These are phyloP conservation scores for Antheraea yamamai DNA, from an alignment of 2,888 invertebrate genomes.

Conservation along the genomic window DNA sequence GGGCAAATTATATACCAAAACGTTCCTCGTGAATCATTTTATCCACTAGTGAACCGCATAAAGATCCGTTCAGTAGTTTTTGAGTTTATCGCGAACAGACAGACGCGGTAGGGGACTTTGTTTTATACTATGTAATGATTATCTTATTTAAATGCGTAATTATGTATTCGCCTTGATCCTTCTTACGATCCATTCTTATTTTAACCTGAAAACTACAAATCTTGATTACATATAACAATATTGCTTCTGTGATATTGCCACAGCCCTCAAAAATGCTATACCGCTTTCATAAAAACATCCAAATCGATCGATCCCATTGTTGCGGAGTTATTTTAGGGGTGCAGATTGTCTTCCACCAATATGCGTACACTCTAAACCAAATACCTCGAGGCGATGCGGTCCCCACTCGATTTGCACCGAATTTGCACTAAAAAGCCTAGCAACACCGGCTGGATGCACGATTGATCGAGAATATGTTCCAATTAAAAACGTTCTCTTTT, in stretches of 20 bases:
- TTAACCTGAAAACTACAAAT: no score
- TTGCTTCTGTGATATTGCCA: slow-evolving; percentile 1
- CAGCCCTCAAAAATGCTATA: not conserved
- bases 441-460: slow-evolving; percentile 47
- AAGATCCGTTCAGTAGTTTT: no score
- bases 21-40: no score
- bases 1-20: no score
- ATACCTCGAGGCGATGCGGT: slow-evolving; percentile 65
- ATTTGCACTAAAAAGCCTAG: slow-evolving; percentile 45
- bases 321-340: slow-evolving; percentile 58
- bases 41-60: no score
- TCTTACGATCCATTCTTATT: no score
- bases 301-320: slow-evolving; percentile 35
- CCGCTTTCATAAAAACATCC: slow-evolving; percentile 30
- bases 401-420: slow-evolving; percentile 50
- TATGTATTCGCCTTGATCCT: no score
- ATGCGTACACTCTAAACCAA: slow-evolving; percentile 67
- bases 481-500: slow-evolving; percentile 69
- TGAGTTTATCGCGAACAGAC: no score
- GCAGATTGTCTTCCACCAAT: slow-evolving; percentile 73
- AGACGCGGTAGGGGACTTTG: no score
- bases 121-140: no score
- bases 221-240: not conserved
- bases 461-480: slow-evolving; percentile 75
- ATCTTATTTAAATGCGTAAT: no score